Evolutionary conservation across 2,888 invertebrate species (phyloP).

Genomic region (Ceriagrion tenellum): DNA sequence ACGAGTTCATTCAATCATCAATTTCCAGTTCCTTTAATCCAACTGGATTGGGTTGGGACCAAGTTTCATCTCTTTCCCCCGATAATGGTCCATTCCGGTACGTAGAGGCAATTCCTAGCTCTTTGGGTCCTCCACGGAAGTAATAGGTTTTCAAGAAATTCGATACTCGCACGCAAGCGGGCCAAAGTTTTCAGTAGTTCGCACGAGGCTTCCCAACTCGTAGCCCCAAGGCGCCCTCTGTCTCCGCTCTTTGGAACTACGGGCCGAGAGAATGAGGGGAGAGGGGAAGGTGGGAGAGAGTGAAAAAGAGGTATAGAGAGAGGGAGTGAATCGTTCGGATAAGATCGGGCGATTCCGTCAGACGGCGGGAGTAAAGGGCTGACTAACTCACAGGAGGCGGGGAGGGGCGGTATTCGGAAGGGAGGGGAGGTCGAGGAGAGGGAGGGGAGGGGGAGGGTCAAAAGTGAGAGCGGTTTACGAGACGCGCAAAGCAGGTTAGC

Average conservation of each 20-base stretch:
- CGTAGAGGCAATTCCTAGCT: background rate
- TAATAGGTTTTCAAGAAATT: background rate
- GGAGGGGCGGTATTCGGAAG: background rate
- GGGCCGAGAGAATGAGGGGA: background rate
- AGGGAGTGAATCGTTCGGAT: background rate
- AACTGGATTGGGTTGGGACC: background rate
- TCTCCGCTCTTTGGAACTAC: background rate
- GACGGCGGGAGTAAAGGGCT: background rate
- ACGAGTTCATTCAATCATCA: too few relatives aligned
- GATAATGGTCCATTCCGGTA: background rate
- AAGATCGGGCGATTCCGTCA: slow-evolving; percentile 19
- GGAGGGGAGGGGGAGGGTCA: background rate
- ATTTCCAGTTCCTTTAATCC: too few relatives aligned
- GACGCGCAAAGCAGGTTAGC: slow-evolving; percentile 19
- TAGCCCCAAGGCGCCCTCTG: background rate
- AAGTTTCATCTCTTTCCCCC: background rate
- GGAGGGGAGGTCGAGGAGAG: background rate
- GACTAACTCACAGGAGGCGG: background rate
- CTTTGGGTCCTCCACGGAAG: background rate
- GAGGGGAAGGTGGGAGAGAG: too few relatives aligned
- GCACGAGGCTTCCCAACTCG: background rate
- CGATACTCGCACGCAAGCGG: background rate
- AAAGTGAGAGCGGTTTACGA: background rate
- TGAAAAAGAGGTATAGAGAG: too few relatives aligned
- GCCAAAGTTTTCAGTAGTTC: background rate